phyloP scores from a whole-genome alignment of 2,888 invertebrate species.

The Diarsia brunnea region DNA sequence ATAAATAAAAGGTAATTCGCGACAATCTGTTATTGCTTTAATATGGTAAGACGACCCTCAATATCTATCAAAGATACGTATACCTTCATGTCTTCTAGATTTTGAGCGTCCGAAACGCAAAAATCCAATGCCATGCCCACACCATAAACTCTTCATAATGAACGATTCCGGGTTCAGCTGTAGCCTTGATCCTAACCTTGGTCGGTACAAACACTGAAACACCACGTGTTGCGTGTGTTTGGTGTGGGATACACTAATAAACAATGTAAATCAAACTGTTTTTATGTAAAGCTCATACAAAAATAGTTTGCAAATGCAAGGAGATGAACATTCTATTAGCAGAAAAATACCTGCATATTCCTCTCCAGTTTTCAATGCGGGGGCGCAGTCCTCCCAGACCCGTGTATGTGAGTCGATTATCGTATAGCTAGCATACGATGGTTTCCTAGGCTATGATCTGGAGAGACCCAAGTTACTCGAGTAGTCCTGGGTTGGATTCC shows the following conservation, averaged over 20 bases:
- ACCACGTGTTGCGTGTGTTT: not conserved
- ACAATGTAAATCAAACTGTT: constrained; percentile 22
- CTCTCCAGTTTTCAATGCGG: not conserved
- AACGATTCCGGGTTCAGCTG: constrained; percentile 5
- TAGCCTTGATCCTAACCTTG: constrained; percentile 38
- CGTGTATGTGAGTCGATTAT: too few relatives aligned
- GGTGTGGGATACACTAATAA: constrained; percentile 17
- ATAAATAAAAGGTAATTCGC: constrained; percentile 5
- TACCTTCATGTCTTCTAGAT: not conserved
- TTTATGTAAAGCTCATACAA: constrained; percentile 6
- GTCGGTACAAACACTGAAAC: constrained; percentile 6
- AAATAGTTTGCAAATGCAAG: not conserved
- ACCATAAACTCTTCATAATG: not conserved
- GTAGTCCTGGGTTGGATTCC: too few relatives aligned
- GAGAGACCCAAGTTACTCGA: too few relatives aligned
- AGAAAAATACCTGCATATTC: not conserved
- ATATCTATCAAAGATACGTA: not conserved
- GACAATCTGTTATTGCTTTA: not conserved
- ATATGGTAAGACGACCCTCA: not conserved
- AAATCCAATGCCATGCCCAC: too few relatives aligned
- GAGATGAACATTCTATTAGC: not conserved
- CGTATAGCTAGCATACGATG: too few relatives aligned
- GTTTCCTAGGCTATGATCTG: not conserved
- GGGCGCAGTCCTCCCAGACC: not conserved
- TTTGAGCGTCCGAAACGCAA: not conserved